Base-by-base conservation (phyloP, 2,113 vertebrate genomes). In the Colaptes auratus region DNA sequence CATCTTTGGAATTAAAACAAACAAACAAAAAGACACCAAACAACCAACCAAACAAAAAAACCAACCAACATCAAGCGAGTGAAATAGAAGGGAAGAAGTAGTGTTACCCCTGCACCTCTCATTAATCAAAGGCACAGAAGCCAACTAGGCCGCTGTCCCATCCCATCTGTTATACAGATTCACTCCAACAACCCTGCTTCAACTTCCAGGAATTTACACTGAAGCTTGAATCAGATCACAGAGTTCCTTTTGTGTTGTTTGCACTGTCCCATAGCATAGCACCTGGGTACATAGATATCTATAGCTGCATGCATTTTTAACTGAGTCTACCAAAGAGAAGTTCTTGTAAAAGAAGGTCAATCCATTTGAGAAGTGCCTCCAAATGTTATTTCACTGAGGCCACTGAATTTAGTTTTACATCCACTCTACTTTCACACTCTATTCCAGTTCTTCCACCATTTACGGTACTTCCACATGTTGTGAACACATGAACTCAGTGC, bases 241-340 rank as follows among this genome's bases (percentile, higher is more conserved):
- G 18, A 11, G 31, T 66, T 39, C 9, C 30, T 64, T 31, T 15
- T 3, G 4, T 15, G 46, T 9, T 9, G 72, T 64, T 25, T 50
- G 28, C 39, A 39, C 36, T 39, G 27, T 4, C 46, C n/a, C 3
- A 25, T 7, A 50, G 10, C 10, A 30, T 0, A 39, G 14, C 7
- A 1, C 3, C 4, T 2, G 2, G 19, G 12, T 15, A 7, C 7
- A 3, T 12, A 42, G n/a, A n/a, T n/a, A n/a, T n/a, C n/a, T 11
- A 28, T 31, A 14, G 31, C 35, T 36, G 23, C 48, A 23, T 52
- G 50, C 50, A 25, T 28, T 64, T 48, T 81, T 31, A 79, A 53
- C 50, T 12, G 21, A 56, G 17, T 17, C 25, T 39, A 48, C 6
- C 33, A 72, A 3, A 65, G 48, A 74, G 69, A 74, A 72, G 19